Evolutionary conservation across 2,888 invertebrate genomes (phyloP).

Genomic region (Eulithis prunata): DNA sequence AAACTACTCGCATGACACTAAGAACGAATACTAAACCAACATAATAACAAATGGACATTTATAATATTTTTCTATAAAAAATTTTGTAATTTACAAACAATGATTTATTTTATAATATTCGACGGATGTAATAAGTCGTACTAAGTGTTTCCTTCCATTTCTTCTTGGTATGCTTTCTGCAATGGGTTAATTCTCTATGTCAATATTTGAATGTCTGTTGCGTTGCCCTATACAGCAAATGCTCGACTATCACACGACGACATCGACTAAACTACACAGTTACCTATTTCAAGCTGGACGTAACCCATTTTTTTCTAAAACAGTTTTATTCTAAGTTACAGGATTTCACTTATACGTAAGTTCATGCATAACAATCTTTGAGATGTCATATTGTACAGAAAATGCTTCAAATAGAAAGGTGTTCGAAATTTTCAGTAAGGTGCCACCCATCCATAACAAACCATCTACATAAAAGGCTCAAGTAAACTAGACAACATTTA

Average conservation of each 20-base stretch:
- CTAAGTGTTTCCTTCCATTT: conserved; percentile 78
- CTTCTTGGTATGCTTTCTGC: conserved; percentile 78
- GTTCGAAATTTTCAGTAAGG: conserved; percentile 49
- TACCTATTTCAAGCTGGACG: conserved; percentile 46
- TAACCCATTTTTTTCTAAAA: conserved; percentile 49
- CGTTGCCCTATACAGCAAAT: conserved; percentile 43
- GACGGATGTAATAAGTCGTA: conserved; percentile 67
- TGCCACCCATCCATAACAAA: conserved; percentile 59
- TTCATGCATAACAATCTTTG: conserved; percentile 65
- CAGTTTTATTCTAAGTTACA: conserved; percentile 45
- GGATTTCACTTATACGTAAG: conserved; percentile 53
- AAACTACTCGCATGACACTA: conserved; percentile 19
- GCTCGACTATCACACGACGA: conserved; percentile 57
- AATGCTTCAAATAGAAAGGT: conserved; percentile 47
- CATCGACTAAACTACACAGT: conserved; percentile 73
- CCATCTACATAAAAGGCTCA: conserved; percentile 62
- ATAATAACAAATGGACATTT: conserved; percentile 30
- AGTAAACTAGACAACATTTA: conserved; percentile 77
- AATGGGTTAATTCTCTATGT: conserved; percentile 76
- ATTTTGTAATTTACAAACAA: conserved; percentile 27
- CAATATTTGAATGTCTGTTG: conserved; percentile 54
- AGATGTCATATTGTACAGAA: conserved; percentile 23
- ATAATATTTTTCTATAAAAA: conserved; percentile 28
- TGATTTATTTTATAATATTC: conserved; percentile 43
- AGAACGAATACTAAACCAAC: conserved; percentile 10